Evolutionary conservation across 2,113 vertebrate genomes (phyloP).

Genomic region (Gobiocypris rarus): DNA sequence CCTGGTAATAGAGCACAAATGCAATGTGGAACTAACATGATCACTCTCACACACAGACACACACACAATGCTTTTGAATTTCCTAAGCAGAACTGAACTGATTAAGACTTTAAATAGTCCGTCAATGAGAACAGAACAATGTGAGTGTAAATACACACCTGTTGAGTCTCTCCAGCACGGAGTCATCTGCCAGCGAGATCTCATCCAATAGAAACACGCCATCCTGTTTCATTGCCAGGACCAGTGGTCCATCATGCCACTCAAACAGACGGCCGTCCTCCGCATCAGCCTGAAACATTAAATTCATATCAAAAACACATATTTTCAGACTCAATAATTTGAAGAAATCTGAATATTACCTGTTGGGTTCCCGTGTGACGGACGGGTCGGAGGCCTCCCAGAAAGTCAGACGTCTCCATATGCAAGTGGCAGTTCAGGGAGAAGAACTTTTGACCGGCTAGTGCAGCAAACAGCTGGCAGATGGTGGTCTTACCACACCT

Average conservation of each 20-base stretch:
- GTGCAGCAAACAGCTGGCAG: conserved; percentile 92
- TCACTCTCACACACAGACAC: too few species aligned
- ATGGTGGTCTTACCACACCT: conserved; percentile 98
- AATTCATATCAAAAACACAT: neutral
- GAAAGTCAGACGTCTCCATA: conserved; percentile 97
- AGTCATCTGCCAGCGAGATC: conserved; percentile 96
- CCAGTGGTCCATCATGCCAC: conserved; percentile 94
- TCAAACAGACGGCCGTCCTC: conserved; percentile 86
- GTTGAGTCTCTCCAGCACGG: conserved; percentile 96
- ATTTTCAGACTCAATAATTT: neutral
- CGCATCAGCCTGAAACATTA: conserved; percentile 76
- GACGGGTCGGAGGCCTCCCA: conserved; percentile 89
- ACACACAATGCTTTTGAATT: neutral
- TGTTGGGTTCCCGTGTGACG: conserved; percentile 80
- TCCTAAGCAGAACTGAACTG: neutral
- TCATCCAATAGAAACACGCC: conserved; percentile 94
- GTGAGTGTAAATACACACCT: conserved; percentile 75
- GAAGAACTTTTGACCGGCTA: conserved; percentile 83
- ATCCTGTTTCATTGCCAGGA: conserved; percentile 90
- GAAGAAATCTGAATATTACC: conserved; percentile 65
- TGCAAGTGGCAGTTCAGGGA: conserved; percentile 94
- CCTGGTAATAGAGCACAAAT: too few species aligned
- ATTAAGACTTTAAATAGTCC: neutral
- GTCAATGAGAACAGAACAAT: neutral
- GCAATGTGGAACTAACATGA: too few species aligned